Conservation (phyloP, 1,140 invertebrate species). For the Yoshiicerus persimilis region DNA sequence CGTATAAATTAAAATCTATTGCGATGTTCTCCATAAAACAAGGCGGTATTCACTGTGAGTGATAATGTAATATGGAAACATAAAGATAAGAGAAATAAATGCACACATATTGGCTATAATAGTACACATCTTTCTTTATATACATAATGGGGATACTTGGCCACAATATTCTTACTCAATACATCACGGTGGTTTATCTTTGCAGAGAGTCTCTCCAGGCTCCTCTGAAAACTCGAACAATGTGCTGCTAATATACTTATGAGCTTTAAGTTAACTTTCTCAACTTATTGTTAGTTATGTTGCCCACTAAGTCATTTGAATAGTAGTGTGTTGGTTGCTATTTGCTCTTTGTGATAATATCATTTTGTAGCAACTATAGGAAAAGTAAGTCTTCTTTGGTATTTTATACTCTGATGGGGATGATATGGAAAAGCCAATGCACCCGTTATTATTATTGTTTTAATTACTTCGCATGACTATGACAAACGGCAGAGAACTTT, state of each 20-base stretch:
- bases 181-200: slow-evolving; percentile 11
- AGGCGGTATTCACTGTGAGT: background rate
- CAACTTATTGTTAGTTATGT: slow-evolving; percentile 21
- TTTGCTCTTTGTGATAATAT: background rate
- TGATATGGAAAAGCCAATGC: background rate
- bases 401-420: background rate
- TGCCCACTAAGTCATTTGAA: background rate
- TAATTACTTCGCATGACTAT: slow-evolving; percentile 8
- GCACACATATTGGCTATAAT: background rate
- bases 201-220: background rate
- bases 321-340: background rate
- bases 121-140: background rate
- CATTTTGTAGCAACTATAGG: background rate
- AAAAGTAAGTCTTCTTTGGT: background rate
- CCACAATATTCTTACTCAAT: background rate
- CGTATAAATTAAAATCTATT: background rate
- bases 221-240: slow-evolving; percentile 7
- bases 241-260: slow-evolving; percentile 5
- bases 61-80: background rate
- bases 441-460: slow-evolving; percentile 21
- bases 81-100: background rate
- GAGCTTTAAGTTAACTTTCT: slow-evolving; percentile 17
- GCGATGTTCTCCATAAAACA: background rate
- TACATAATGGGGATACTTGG: background rate
- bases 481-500: background rate